phyloP scores from a whole-genome alignment of 1,140 invertebrate species.

The Riptortus pedestris region DNA sequence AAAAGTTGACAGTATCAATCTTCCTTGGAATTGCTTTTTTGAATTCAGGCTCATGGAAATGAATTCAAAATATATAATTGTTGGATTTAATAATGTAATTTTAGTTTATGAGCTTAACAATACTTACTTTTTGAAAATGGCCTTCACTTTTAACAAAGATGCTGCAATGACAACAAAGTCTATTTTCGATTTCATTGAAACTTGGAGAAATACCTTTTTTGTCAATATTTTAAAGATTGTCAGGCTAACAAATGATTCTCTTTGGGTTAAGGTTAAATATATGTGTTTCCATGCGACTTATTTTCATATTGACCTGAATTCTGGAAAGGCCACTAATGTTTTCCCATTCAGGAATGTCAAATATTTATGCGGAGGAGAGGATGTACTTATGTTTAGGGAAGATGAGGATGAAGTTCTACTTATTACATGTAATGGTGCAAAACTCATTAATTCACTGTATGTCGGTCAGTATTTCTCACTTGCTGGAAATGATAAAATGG shows the following conservation, averaged over 20 bases:
- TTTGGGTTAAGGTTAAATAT: neutral
- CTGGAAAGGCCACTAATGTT: neutral
- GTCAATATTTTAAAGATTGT: neutral
- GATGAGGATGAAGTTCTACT: neutral
- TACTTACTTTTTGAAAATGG: slow-evolving; percentile 1
- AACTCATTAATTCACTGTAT: neutral
- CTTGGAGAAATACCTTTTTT: neutral
- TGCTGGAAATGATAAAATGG: neutral
- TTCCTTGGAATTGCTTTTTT: neutral
- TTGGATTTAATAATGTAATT: slow-evolving; percentile 2
- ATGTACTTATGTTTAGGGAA: slow-evolving; percentile 3
- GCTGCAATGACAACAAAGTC: neutral
- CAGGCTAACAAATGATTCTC: neutral
- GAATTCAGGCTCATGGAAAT: slow-evolving; percentile 1
- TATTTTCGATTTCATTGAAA: neutral
- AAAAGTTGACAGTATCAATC: slow-evolving; percentile 1
- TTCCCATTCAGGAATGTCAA: neutral
- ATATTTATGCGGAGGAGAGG: neutral
- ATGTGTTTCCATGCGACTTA: neutral
- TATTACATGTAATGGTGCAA: neutral
- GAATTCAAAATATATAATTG: neutral
- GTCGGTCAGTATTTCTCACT: neutral
- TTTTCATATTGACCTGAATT: neutral
- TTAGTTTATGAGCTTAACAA: neutral
- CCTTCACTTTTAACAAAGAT: neutral